Base-by-base conservation (phyloP, 1,140 invertebrate species). In the Drosophila guanche region DNA sequence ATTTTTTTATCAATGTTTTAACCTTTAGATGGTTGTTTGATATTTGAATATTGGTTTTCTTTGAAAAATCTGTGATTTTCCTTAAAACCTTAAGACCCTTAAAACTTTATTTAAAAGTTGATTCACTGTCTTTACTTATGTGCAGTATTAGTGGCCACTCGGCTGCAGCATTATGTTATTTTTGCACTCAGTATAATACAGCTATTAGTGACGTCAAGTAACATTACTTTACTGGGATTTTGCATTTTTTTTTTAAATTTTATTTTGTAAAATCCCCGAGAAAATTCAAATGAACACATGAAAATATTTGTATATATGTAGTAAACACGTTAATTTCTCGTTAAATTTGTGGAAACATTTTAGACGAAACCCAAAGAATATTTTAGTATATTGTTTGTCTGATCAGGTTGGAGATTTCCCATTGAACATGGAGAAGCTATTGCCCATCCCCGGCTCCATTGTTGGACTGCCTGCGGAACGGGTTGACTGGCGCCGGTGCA, bases 101-200 rank as follows among this genome's bases (percentile, higher is more conserved):
- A 20, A 20, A 20, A 20, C 16, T 20, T 0, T 20, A 20, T 20
- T 20, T 1, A 1, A 20, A 20, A 20, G 16, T 20, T 20, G 16
- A 1, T 20, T 37, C 33, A 37, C 10, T 37, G 33, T 10, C 10
- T 4, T 2, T 37, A 4, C 4, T 37, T 37, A 12, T 37, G 33
- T 12, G 33, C 43, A 42, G 25, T 56, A 70, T 76, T 25, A 46
- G 58, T 76, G 73, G 62, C 77, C 76, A 55, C 60, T 57, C 55
- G 46, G 43, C n/a, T 41, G 14, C 29, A 20, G 27, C 61, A 43
- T 61, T 67, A 42, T 37, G 33, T 37, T 37, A 37, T 12, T 59
- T 37, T 68, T 50, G 72, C 80, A 84, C 76, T 86, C 81, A 86
- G 86, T 84, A 86, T 79, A 84, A 76, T 80, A 73, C 76, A 68